Evolutionary conservation across 2,113 vertebrate species (phyloP).

Genomic region (Lipophrys pholis): DNA sequence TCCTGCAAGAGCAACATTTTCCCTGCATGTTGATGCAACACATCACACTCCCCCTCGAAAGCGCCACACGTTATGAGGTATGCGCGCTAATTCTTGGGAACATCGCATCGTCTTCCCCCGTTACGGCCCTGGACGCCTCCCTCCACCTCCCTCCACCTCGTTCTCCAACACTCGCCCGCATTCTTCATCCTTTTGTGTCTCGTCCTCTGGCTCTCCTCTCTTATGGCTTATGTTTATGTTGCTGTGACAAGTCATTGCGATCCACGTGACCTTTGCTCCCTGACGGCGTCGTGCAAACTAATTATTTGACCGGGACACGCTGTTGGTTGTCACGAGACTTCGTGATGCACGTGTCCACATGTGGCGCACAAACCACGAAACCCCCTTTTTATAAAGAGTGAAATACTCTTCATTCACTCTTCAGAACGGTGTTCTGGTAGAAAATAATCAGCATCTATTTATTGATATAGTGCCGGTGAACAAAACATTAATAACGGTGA

Average conservation of each 20-base stretch:
- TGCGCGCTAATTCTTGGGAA: slow-evolving; percentile 53
- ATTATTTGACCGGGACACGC: slow-evolving; percentile 29
- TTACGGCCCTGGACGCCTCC: not conserved
- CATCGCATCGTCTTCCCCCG: not conserved
- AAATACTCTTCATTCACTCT: not conserved
- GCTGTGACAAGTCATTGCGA: slow-evolving; percentile 30
- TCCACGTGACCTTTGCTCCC: slow-evolving; percentile 29
- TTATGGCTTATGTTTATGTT: not conserved
- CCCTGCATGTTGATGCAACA: not conserved
- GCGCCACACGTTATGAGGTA: slow-evolving; percentile 27
- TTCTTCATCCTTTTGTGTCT: slow-evolving; percentile 25
- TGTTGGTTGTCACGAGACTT: slow-evolving; percentile 16
- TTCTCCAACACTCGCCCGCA: not conserved
- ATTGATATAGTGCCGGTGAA: too few species aligned
- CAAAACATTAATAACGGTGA: too few species aligned
- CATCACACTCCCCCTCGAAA: slow-evolving; percentile 45
- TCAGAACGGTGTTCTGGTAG: too few species aligned
- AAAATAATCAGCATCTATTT: too few species aligned
- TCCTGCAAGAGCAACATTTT: not conserved
- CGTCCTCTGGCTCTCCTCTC: slow-evolving; percentile 16
- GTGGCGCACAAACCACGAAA: not conserved
- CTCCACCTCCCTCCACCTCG: not conserved
- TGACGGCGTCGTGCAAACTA: slow-evolving; percentile 49
- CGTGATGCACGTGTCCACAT: slow-evolving; percentile 13
- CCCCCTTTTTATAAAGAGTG: not conserved